phyloP scores from a whole-genome alignment of 2,888 invertebrate genomes.

The Glaucopsyche alexis region DNA sequence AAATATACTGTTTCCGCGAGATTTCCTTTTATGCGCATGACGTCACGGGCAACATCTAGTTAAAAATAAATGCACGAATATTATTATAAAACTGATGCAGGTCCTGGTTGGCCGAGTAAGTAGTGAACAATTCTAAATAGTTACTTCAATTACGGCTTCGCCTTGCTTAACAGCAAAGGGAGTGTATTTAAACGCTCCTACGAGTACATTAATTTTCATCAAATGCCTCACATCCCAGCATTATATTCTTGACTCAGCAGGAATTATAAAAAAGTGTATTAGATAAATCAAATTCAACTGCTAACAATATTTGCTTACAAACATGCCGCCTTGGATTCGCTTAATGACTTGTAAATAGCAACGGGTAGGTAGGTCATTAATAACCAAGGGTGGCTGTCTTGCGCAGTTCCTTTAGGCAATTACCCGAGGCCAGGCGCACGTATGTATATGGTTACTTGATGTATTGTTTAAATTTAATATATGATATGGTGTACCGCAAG shows the following conservation, averaged over 20 bases:
- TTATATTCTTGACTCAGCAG: conserved; percentile 21
- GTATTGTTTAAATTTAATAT: conserved; percentile 32
- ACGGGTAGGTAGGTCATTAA: conserved; percentile 45
- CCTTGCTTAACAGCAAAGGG: background rate
- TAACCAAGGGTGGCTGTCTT: conserved; percentile 54
- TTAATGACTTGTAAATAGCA: conserved; percentile 49
- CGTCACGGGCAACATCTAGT: no score
- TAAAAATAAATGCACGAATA: background rate
- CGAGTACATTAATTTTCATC: conserved; percentile 16
- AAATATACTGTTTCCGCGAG: no score
- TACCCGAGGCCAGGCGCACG: conserved; percentile 45
- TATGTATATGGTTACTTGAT: conserved; percentile 31
- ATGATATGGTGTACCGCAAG: conserved; percentile 26
- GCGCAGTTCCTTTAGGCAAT: conserved; percentile 68
- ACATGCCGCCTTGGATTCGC: conserved; percentile 41
- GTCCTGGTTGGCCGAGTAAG: background rate
- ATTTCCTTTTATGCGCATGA: no score
- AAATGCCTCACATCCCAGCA: conserved; percentile 12
- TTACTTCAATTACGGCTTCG: background rate
- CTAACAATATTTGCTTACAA: conserved; percentile 46
- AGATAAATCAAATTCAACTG: conserved; percentile 44
- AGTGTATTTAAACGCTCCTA: background rate
- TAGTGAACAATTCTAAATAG: background rate
- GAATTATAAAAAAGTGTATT: conserved; percentile 28
- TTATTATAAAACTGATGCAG: background rate